Conservation (phyloP, 2,113 vertebrate genomes). For the Mixornis gularis region DNA sequence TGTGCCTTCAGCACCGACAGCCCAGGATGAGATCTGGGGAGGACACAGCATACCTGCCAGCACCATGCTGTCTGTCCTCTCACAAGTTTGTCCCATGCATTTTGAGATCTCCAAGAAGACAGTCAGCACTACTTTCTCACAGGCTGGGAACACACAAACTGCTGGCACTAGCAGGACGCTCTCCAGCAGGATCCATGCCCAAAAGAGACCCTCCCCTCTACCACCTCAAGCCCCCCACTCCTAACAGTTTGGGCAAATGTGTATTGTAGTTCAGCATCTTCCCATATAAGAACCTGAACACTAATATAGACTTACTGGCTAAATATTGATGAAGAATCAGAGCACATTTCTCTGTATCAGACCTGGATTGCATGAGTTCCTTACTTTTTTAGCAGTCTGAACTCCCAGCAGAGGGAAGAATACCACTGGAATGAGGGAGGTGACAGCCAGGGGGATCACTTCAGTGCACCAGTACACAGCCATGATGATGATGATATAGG, state of each 20-base stretch:
- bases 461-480: conserved; percentile 95
- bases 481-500: conserved; percentile 89
- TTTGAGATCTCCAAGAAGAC: neutral
- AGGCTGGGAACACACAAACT: neutral
- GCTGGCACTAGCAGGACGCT: neutral
- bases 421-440: conserved; percentile 85
- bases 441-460: conserved; percentile 88
- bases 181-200: neutral
- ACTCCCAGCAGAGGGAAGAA: conserved; percentile 91
- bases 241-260: neutral
- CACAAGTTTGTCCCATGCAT: neutral
- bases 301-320: neutral
- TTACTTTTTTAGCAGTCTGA: conserved; percentile 86
- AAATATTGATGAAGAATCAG: neutral
- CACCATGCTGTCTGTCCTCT: neutral
- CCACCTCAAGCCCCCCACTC: neutral
- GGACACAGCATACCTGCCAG: neutral
- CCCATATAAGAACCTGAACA: neutral
- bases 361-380: neutral
- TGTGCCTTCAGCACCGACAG: neutral
- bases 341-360: neutral
- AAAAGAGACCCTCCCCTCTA: neutral
- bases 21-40: neutral
- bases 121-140: neutral
- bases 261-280: neutral